Base-by-base conservation (phyloP, 2,113 vertebrate species). In the Todiramphus chloris region DNA sequence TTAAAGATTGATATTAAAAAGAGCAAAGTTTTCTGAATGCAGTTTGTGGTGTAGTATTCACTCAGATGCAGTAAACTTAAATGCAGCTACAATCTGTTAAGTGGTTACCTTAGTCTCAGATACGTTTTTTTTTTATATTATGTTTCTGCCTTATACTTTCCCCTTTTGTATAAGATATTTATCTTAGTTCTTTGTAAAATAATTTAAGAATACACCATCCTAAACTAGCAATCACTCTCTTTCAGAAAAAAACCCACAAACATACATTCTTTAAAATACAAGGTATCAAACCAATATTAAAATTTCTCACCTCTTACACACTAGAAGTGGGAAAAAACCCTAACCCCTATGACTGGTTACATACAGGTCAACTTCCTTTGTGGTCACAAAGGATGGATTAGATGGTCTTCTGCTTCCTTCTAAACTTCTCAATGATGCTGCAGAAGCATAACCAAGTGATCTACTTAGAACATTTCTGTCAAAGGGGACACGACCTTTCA, bases 271-370 rank as follows among this genome's bases (percentile, higher is more conserved):
- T 78, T 70, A 91, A 89, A 89, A 50, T 62, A 44, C 6, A 31
- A 53, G 27, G 19, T 67, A 50, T 44, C 2, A 8, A 89, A 59
- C 4, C 19, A 75, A 8, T 41, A n/a, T 41, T 58, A 43, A 30
- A 50, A 51, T 55, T 84, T 87, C 43, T 81, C n/a, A 55, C 4
- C 13, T 46, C 30, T 59, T 59, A 12, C 2, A 84, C 19, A 59
- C 9, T n/a, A 25, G 15, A 84, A 94, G 13, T 41, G 21, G 6
- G 3, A 30, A 87, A 67, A 74, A 51, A 1, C 0, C 0, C 4
- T 46, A 69, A 24, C 10, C 9, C 5, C 3, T 35, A 35, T 11
- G 20, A 28, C 2, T 56, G 23, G 12, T 60, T 86, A 35, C 5
- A 60, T 46, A 24, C 3, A 83, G 15, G 37, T 90, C 15, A 37